Evolutionary conservation across 2,797 vertebrate species (phyloP).

Genomic region (Lepilemur ruficaudatus): DNA sequence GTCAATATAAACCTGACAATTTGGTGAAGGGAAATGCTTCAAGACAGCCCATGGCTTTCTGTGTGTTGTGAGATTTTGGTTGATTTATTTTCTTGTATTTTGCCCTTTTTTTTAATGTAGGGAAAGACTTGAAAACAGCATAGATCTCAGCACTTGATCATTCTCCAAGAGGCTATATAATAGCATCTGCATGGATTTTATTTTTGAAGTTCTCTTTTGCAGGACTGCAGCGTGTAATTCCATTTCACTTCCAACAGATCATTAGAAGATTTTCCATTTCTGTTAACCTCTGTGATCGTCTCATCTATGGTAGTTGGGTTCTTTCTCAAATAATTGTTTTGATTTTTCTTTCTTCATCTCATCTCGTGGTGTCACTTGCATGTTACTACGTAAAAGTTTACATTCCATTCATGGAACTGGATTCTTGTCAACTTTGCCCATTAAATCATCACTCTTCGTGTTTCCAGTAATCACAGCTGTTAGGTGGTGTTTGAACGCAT

Average conservation of each 20-base stretch:
- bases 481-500: slow-evolving; percentile 79
- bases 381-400: slow-evolving; percentile 74
- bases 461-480: slow-evolving; percentile 83
- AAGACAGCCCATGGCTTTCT: neutral
- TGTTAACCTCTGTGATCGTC: slow-evolving; percentile 64
- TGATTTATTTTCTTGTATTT: neutral
- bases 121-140: neutral
- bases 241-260: slow-evolving; percentile 56
- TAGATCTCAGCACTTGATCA: neutral
- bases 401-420: slow-evolving; percentile 80
- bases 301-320: slow-evolving; percentile 63
- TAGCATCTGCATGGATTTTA: neutral
- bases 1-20: rapidly evolving
- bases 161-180: neutral
- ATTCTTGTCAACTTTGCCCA: slow-evolving; percentile 82
- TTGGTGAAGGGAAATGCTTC: neutral
- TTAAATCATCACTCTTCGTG: slow-evolving; percentile 84
- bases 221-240: neutral
- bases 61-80: neutral
- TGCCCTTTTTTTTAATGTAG: neutral
- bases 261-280: slow-evolving; percentile 58
- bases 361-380: slow-evolving; percentile 66
- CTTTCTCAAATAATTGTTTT: slow-evolving; percentile 79
- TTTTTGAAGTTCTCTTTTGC: neutral
- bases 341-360: slow-evolving; percentile 80